These are phyloP conservation scores for Ochotona princeps DNA, from an alignment of 2,113 vertebrate genomes.

Conservation along the genomic window DNA sequence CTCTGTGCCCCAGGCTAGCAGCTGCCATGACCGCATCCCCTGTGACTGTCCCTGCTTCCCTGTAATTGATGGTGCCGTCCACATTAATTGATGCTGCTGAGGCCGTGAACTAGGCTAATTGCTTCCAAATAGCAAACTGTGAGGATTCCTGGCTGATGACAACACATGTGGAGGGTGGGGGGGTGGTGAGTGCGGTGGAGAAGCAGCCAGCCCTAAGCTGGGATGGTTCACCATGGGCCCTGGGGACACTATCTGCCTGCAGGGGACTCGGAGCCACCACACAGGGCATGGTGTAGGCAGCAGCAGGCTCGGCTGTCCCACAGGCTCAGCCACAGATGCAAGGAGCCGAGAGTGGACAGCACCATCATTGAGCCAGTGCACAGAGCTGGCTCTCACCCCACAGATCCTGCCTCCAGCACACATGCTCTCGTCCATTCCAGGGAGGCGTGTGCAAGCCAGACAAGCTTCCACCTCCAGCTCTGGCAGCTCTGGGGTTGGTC, in stretches of 20 bases:
- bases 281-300: rapidly evolving
- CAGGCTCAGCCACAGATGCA: not conserved
- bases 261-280: slow-evolving; percentile 17
- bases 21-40: slow-evolving; percentile 83
- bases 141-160: slow-evolving; percentile 77
- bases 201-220: slow-evolving; percentile 31
- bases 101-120: slow-evolving; percentile 83
- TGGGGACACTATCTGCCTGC: slow-evolving; percentile 44
- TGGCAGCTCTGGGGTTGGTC: not conserved
- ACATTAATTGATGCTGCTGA: slow-evolving; percentile 83
- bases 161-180: slow-evolving; percentile 20
- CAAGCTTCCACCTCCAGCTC: not conserved
- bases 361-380: not conserved
- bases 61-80: slow-evolving; percentile 79
- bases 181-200: not conserved
- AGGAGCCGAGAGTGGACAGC: no score
- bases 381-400: not conserved
- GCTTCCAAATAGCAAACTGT: slow-evolving; percentile 81
- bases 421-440: not conserved
- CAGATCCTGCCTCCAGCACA: not conserved
- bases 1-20: slow-evolving; percentile 75
- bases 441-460: rapidly evolving
- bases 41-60: slow-evolving; percentile 82
- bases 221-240: slow-evolving; percentile 45
- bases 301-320: rapidly evolving